Evolutionary conservation across 92 coral and sea anemone species (phyloP), one percentile per base, ranked within the genome.

Genomic region (Palythoa grandiflora): DNA sequence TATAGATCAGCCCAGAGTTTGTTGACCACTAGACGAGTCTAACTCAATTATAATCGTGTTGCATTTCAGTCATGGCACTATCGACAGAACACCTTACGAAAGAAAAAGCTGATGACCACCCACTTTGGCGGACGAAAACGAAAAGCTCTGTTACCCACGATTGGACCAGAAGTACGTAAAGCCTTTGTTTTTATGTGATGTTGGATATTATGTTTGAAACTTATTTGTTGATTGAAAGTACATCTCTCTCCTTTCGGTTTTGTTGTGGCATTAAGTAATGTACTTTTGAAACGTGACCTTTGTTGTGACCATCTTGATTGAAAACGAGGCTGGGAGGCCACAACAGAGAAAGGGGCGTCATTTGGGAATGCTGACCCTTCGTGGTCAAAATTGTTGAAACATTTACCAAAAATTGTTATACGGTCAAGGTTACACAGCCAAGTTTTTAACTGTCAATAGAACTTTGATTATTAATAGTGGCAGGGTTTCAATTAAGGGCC

Each of bases 91-190:
- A 91, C 90, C 50, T 74, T 93, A n/a, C 96, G 96, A 10, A 95
- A 95, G 93, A 95, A 89, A 53, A 91, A 93, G 73, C 93, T 91
- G 60, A 79, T 95, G 86, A 94, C 93, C 52, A 68, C 77, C 52
- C 92, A 96, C 88, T 95, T 95, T 79, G 92, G 96, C 84, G 93
- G 96, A 35, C 90, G 97, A 83, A 88, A 84, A 47, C 90, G 97
- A 83, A 88, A 84, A 47, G 81, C 91, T 3, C 93, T 92, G 71
- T 87, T 88, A 74, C 98, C 99, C 21, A 53, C 91, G 6, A 80
- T 94, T 59, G 89, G 80, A 76, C 80, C 63, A 12, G 80, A 76
- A 53, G 80, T 76, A 51, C 8, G 68, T 14, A 9, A 35, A 47
- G 3, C 17, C 7, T 40, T 20, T 15, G 12, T 39, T 73, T 73